Evolutionary conservation across 2,113 vertebrate genomes (phyloP).

Genomic region (Procavia capensis): DNA sequence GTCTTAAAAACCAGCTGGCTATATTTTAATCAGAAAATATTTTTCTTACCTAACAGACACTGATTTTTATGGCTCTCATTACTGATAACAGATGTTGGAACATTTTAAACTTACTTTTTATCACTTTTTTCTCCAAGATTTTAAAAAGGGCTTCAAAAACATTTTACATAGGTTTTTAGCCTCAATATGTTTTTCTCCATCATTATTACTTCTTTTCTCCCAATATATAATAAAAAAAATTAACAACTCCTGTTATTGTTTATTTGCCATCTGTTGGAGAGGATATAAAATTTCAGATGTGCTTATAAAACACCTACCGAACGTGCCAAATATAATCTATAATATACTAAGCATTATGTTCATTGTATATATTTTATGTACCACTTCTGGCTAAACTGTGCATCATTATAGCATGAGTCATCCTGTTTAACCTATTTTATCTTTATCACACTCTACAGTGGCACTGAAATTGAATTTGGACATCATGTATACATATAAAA

Average conservation of each 20-base stretch:
- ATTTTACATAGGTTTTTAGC: slow-evolving; percentile 73
- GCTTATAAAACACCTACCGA: slow-evolving; percentile 75
- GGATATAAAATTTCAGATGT: slow-evolving; percentile 76
- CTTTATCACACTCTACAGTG: slow-evolving; percentile 27
- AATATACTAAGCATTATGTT: slow-evolving; percentile 72
- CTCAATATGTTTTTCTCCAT: slow-evolving; percentile 71
- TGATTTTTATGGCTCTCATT: slow-evolving; percentile 61
- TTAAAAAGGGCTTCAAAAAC: slow-evolving; percentile 73
- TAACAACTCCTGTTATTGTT: slow-evolving; percentile 76
- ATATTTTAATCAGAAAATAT: slow-evolving; percentile 61
- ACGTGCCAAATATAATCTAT: slow-evolving; percentile 76
- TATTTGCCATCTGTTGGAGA: slow-evolving; percentile 79
- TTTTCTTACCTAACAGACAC: slow-evolving; percentile 62
- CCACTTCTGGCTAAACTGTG: slow-evolving; percentile 60
- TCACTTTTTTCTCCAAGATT: slow-evolving; percentile 60
- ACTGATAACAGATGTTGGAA: slow-evolving; percentile 77
- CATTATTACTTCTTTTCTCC: slow-evolving; percentile 71
- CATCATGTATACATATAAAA: neutral
- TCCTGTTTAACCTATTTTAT: slow-evolving; percentile 46
- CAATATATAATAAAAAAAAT: slow-evolving; percentile 75
- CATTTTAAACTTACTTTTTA: slow-evolving; percentile 73
- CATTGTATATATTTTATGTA: slow-evolving; percentile 66
- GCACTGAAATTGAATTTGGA: slow-evolving; percentile 21
- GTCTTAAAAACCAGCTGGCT: slow-evolving; percentile 41
- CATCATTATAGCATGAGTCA: slow-evolving; percentile 49